Evolutionary conservation across 2,888 invertebrate genomes (phyloP).

Genomic region (Carpatolechia fugitivella): DNA sequence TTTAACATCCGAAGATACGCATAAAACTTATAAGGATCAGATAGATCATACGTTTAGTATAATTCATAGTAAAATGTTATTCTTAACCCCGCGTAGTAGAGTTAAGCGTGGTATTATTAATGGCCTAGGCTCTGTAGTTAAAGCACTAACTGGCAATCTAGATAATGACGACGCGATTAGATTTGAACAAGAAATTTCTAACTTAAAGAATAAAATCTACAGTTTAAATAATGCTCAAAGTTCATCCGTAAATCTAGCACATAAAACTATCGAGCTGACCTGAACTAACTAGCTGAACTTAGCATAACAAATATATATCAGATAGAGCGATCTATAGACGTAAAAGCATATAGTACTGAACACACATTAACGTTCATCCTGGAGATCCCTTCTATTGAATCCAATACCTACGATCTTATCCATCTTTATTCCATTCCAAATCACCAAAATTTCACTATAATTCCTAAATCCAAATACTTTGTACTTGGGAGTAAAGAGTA

Average conservation of each 20-base stretch:
- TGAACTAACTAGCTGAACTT: background rate
- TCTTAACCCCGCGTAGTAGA: background rate
- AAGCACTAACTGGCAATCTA: background rate
- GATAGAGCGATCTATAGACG: background rate
- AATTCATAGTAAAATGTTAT: background rate
- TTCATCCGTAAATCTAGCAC: background rate
- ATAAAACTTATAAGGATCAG: background rate
- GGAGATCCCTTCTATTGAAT: background rate
- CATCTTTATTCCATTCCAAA: background rate
- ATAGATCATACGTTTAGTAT: background rate
- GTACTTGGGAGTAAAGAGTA: slow-evolving; percentile 6
- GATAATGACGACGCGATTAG: background rate
- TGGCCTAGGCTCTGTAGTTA: background rate
- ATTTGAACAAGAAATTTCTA: background rate
- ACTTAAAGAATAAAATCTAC: background rate
- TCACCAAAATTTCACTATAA: background rate
- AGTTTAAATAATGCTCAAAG: background rate
- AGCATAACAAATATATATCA: background rate
- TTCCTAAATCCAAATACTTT: background rate
- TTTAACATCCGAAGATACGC: too few species aligned
- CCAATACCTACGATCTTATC: background rate
- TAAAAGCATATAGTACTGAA: background rate
- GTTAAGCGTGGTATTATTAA: background rate
- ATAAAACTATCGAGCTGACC: background rate
- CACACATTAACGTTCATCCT: slow-evolving; percentile 1